Evolutionary conservation across 2,113 vertebrate genomes (phyloP).

Genomic region (Zeus faber): DNA sequence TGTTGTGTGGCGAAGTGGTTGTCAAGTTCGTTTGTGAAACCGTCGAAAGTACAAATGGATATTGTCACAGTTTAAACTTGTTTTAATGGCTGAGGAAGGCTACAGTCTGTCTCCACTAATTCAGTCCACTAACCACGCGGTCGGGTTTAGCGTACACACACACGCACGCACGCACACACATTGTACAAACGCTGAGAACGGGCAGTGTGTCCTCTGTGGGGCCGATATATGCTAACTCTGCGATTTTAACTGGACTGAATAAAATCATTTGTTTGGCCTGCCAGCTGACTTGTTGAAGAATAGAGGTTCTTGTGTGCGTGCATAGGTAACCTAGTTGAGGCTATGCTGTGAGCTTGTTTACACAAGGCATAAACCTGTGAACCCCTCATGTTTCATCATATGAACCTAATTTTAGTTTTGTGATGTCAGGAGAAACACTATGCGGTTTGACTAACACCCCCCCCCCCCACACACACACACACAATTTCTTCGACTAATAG

Average conservation of each 20-base stretch:
- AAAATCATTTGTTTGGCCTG: conserved; percentile 38
- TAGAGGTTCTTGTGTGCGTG: conserved; percentile 2
- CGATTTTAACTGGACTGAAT: conserved; percentile 52
- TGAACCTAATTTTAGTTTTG: conserved; percentile 34
- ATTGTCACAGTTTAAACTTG: too few species aligned
- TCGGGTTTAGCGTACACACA: too few species aligned
- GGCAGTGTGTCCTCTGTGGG: conserved; percentile 50
- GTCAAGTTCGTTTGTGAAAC: too few species aligned
- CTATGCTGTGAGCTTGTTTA: neutral
- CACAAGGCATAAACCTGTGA: conserved; percentile 16
- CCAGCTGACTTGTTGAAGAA: conserved; percentile 31
- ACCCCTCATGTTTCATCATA: conserved; percentile 23
- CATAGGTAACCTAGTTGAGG: conserved; percentile 41
- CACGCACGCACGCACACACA: too few species aligned
- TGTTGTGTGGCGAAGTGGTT: too few species aligned
- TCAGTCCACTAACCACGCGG: too few species aligned
- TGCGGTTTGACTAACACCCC: neutral
- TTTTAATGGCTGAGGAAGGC: too few species aligned
- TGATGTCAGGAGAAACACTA: conserved; percentile 6
- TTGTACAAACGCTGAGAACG: conserved; percentile 63
- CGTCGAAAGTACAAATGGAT: too few species aligned
- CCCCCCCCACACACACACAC: neutral
- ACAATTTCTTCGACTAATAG: too few species aligned
- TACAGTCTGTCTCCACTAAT: too few species aligned
- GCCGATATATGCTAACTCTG: conserved; percentile 54